phyloP scores from a whole-genome alignment of 2,888 invertebrate species.

The Disparrhopalites patrizii region DNA sequence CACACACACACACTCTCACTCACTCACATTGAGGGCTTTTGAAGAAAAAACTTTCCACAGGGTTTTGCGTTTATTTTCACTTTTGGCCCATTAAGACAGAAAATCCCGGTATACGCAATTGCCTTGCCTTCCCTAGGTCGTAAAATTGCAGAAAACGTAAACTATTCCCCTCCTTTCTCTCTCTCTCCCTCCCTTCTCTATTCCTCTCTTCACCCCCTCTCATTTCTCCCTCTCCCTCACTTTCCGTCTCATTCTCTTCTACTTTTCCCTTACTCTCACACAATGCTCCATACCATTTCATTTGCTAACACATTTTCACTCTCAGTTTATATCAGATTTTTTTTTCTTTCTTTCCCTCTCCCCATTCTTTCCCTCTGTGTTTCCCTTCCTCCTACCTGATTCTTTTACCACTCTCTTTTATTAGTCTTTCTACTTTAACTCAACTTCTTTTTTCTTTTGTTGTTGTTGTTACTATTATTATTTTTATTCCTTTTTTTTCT shows the following conservation, averaged over 20 bases:
- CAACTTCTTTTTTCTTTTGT: no score
- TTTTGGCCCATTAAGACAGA: conserved; percentile 24
- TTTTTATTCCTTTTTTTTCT: no score
- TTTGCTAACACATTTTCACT: conserved; percentile 15
- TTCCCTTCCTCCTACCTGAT: no score
- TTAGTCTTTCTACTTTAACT: no score
- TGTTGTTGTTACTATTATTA: no score
- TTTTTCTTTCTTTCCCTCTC: neutral
- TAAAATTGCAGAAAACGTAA: conserved; percentile 16
- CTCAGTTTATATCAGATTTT: conserved; percentile 6
- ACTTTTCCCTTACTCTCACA: neutral
- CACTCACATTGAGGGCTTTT: neutral
- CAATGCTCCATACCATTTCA: neutral
- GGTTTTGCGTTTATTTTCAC: conserved; percentile 22
- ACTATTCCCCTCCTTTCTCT: conserved; percentile 5
- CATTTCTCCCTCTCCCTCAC: neutral
- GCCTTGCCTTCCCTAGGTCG: conserved; percentile 14
- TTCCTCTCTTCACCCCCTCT: neutral
- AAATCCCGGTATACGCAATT: conserved; percentile 23
- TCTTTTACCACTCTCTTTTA: no score
- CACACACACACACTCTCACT: conserved; percentile 2
- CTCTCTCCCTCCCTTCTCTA: neutral
- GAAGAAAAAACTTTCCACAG: neutral
- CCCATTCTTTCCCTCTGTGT: neutral
- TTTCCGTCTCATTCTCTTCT: conserved; percentile 3